These are phyloP conservation scores for Echeneis naucrates DNA, from an alignment of 2,797 vertebrate genomes.

Conservation along the genomic window DNA sequence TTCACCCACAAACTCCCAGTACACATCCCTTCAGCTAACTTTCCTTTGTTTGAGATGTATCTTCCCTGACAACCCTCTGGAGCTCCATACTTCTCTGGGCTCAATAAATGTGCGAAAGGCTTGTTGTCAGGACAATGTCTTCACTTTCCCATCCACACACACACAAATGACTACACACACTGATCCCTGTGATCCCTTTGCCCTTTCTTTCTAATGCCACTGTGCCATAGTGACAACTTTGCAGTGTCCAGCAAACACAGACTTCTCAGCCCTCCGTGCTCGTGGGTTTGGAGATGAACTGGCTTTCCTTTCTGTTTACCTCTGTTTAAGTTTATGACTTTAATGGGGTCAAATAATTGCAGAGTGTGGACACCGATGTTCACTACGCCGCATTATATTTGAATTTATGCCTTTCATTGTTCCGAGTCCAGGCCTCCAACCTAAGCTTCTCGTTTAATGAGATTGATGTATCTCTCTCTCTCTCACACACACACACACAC, in stretches of 20 bases:
- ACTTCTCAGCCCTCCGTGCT: constrained; percentile 9
- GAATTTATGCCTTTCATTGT: constrained; percentile 67
- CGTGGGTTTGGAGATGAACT: constrained; percentile 31
- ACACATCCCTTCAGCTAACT: constrained; percentile 29
- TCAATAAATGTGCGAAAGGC: constrained; percentile 51
- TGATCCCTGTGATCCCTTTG: constrained; percentile 29
- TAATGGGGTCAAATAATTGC: constrained; percentile 53
- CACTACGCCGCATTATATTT: constrained; percentile 41
- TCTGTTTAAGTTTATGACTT: constrained; percentile 49
- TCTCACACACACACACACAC: constrained; percentile 7
- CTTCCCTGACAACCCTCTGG: constrained; percentile 42
- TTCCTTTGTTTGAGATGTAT: constrained; percentile 34
- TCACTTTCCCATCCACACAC: constrained; percentile 20
- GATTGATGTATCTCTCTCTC: constrained; percentile 59
- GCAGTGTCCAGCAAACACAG: constrained; percentile 2
- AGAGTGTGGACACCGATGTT: constrained; percentile 22
- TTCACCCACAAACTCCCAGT: constrained; percentile 1
- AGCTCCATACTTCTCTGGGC: constrained; percentile 34
- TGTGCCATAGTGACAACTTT: constrained; percentile 22
- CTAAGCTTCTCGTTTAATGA: constrained; percentile 54
- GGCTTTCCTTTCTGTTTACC: constrained; percentile 38
- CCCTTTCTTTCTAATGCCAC: constrained; percentile 47
- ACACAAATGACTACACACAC: constrained; percentile 10
- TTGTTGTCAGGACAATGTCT: constrained; percentile 53
- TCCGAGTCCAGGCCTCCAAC: constrained; percentile 35